Evolutionary conservation across 2,797 vertebrate species (phyloP), one percentile per base, ranked within the genome.

Genomic region (Champsocephalus gunnari): DNA sequence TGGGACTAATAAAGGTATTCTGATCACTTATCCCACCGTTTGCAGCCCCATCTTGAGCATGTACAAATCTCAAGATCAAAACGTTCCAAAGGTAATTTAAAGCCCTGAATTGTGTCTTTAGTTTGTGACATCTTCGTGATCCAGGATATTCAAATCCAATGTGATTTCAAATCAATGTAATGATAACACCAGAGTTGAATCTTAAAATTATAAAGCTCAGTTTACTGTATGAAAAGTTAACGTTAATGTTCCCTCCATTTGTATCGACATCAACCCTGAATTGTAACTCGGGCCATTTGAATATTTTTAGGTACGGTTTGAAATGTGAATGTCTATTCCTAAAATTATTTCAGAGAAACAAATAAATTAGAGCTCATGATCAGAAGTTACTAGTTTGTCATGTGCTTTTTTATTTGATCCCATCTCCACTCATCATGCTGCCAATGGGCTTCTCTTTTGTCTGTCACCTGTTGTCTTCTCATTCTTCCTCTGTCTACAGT

Each of bases 401-500:
- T 51, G 51, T 32, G 16, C 9, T 12, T 65, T 41, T 58, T 71
- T 10, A 38, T 19, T 73, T 54, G 38, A 61, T 66, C 65, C 61
- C 38, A 16, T 45, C 63, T 70, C 43, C 44, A n/a, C 28, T 61
- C 70, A 3, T 64, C 14, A 51, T 47, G 47, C 63, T n/a, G 47
- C 73, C 17, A 8, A 13, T 9, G 32, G 12, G 57, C 41, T 48
- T 63, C 57, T 77, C 58, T 67, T 86, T 88, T 84, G 66, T 75
- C 55, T 10, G 81, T 93, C 85, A 94, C 93, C 61, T 77, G 80
- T 68, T 56, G 86, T 89, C 12, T 55, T 84, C 3, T 85, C 84
- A 38, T 47, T 90, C 92, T 2, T 78, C 60, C 12, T 92, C 88
- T 19, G 75, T 92, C 80, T 87, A 82, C 59, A 92, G 85, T 72